Evolutionary conservation across 1,140 invertebrate genomes (phyloP).

Genomic region (Adelges cooleyi): DNA sequence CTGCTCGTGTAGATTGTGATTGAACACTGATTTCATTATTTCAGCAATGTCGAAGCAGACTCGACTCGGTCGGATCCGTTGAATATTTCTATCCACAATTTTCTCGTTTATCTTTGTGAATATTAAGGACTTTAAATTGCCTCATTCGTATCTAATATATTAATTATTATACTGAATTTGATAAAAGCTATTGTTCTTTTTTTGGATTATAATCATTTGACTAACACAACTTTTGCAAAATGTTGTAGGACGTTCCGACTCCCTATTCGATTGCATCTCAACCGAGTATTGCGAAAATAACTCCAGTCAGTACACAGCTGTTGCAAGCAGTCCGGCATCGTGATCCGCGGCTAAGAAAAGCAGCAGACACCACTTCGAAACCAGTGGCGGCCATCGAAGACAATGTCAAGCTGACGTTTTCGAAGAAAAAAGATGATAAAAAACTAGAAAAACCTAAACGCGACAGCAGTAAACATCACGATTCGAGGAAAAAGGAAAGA

Average conservation of each 20-base stretch:
- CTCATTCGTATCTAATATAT: too few relatives aligned
- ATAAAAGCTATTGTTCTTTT: too few relatives aligned
- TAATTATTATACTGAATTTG: too few relatives aligned
- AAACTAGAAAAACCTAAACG: slow-evolving; percentile 9
- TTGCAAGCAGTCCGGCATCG: slow-evolving; percentile 11
- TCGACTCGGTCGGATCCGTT: too few relatives aligned
- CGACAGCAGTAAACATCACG: slow-evolving; percentile 2
- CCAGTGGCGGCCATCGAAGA: neutral
- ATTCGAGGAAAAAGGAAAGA: slow-evolving; percentile 12
- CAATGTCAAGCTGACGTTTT: neutral
- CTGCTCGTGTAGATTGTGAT: too few relatives aligned
- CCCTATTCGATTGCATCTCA: neutral
- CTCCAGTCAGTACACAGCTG: slow-evolving; percentile 17
- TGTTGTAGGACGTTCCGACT: neutral
- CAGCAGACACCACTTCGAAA: neutral
- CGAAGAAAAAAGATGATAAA: slow-evolving; percentile 16
- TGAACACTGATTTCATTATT: too few relatives aligned
- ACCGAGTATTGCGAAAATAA: slow-evolving; percentile 1
- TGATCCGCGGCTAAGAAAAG: slow-evolving; percentile 26
- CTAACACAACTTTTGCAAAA: too few relatives aligned
- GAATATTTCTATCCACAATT: too few relatives aligned
- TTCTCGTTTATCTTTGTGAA: too few relatives aligned
- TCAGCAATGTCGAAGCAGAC: too few relatives aligned
- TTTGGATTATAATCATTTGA: too few relatives aligned
- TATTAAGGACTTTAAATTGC: too few relatives aligned